Percentiles rank a stretch among this genome's conserved stretches.
Evolutionary conservation across 2,113 vertebrate species (phyloP).

Genomic region (Cavia aperea): DNA sequence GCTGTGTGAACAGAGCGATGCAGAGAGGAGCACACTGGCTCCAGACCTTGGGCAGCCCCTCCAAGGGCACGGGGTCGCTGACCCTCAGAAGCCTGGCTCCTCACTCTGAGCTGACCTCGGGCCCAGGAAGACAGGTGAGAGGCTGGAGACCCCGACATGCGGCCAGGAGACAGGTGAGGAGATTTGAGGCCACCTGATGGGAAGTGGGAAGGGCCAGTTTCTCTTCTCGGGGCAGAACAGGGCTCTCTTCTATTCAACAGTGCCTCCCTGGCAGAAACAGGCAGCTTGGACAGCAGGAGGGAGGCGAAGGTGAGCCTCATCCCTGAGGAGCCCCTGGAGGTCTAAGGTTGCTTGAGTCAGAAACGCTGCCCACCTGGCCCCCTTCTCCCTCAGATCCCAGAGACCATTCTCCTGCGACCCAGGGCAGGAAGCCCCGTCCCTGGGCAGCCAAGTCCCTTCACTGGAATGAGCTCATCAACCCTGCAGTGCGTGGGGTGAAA

Average conservation of each 20-base stretch:
- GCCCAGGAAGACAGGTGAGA: background rate
- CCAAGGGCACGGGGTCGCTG: background rate
- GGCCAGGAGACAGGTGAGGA: background rate
- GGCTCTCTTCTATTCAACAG: background rate
- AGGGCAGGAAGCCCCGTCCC: background rate
- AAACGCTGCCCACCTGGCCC: background rate
- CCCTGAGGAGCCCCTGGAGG: background rate
- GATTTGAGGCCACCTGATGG: background rate
- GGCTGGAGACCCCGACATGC: background rate
- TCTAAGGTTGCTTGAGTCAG: background rate
- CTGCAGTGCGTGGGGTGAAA: accelerated
- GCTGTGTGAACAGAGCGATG: background rate
- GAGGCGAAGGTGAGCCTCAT: background rate
- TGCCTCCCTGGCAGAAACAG: background rate
- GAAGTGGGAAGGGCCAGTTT: background rate
- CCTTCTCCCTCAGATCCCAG: background rate
- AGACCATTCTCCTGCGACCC: background rate
- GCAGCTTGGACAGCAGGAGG: background rate
- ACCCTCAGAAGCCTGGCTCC: background rate
- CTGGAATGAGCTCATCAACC: background rate
- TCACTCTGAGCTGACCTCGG: background rate
- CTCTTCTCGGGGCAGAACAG: background rate
- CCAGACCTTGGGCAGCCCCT: background rate
- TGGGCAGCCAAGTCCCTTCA: background rate
- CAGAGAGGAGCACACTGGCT: background rate